These are phyloP conservation scores for Melanotaenia maccullochi DNA, from an alignment of 2,797 vertebrate species.

Conservation along the genomic window DNA sequence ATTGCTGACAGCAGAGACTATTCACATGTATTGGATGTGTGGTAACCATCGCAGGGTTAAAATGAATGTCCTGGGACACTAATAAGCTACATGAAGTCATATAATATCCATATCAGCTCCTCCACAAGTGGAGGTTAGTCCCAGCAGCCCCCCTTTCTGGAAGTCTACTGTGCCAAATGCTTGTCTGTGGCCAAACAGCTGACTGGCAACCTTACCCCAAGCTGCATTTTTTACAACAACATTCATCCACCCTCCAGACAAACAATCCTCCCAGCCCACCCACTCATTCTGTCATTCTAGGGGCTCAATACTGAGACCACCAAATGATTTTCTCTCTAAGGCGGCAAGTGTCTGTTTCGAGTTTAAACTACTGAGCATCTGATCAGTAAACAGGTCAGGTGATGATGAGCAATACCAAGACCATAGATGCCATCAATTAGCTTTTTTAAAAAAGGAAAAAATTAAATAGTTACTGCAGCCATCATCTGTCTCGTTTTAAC, in stretches of 20 bases:
- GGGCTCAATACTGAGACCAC: constrained; percentile 43
- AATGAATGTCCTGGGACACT: constrained; percentile 17
- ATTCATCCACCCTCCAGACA: constrained; percentile 38
- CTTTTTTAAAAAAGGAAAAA: too few species aligned
- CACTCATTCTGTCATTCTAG: constrained; percentile 47
- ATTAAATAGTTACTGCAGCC: too few species aligned
- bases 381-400: neutral
- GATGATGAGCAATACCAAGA: neutral
- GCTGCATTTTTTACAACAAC: neutral
- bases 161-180: constrained; percentile 38
- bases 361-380: constrained; percentile 21
- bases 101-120: neutral
- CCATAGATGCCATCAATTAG: too few species aligned
- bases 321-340: constrained; percentile 24
- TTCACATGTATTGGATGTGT: neutral
- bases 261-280: constrained; percentile 50
- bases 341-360: constrained; percentile 13
- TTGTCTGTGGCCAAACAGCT: constrained; percentile 62
- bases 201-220: constrained; percentile 60
- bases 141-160: neutral
- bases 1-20: constrained; percentile 1
- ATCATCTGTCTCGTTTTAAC: too few species aligned
- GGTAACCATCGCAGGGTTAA: constrained; percentile 23
- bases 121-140: constrained; percentile 13
- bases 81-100: constrained; percentile 9